A percentile compares a stretch with the other conserved stretches of the same genome.
phyloP scores from a whole-genome alignment of 2,797 vertebrate species.

The Danio choprae region DNA sequence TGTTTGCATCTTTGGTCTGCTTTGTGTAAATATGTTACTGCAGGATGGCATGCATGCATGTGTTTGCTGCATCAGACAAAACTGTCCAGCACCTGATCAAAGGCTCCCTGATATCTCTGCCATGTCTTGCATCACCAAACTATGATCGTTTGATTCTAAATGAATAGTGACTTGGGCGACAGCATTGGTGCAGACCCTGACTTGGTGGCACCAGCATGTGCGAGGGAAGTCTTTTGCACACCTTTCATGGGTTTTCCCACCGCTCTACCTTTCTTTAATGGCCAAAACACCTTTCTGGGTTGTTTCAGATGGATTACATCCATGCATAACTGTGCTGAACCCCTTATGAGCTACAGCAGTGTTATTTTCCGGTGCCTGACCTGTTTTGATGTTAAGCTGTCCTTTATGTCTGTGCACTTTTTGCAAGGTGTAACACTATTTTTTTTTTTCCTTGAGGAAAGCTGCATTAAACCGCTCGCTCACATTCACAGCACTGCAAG shows the following conservation, averaged over 20 bases:
- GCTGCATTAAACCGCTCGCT: constrained; percentile 39
- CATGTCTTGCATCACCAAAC: background rate
- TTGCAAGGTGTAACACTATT: constrained; percentile 32
- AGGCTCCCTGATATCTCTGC: background rate
- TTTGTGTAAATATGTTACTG: constrained; percentile 23
- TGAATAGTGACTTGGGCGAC: background rate
- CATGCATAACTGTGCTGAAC: background rate
- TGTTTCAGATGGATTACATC: background rate
- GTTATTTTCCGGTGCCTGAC: constrained; percentile 10
- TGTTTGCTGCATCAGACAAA: constrained; percentile 9
- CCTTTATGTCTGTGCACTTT: constrained; percentile 23
- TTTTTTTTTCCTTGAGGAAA: constrained; percentile 18
- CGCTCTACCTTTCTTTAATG: background rate
- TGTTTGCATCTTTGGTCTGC: constrained; percentile 53
- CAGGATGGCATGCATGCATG: constrained; percentile 38
- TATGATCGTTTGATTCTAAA: background rate
- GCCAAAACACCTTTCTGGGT: background rate
- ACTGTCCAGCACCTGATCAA: constrained; percentile 18
- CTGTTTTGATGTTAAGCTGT: constrained; percentile 33
- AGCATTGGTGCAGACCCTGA: background rate
- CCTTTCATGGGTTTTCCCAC: background rate
- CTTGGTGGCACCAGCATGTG: constrained; percentile 1
- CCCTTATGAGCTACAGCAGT: background rate
- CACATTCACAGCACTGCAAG: constrained; percentile 28
- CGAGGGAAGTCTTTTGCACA: constrained; percentile 4